Base-by-base conservation (phyloP, 1,140 invertebrate genomes). In the Aphelenchoides avenae region DNA sequence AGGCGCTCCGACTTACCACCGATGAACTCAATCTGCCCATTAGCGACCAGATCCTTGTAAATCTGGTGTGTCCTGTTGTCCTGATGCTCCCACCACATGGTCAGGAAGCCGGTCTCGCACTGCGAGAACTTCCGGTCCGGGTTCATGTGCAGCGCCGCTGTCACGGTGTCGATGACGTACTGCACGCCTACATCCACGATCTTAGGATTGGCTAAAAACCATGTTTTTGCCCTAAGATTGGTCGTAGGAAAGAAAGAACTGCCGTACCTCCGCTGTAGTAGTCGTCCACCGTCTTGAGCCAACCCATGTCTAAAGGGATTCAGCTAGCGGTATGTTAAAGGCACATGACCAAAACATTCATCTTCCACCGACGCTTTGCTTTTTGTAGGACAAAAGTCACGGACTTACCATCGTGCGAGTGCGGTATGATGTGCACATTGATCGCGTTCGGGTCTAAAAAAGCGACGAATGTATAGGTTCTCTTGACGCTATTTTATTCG, bases 211-310 rank as follows among this genome's bases (percentile, higher is more conserved):
- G n/a, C n/a, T n/a, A n/a, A n/a, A n/a, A n/a, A n/a, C n/a, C n/a
- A n/a, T n/a, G n/a, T n/a, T n/a, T n/a, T n/a, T n/a, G n/a, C n/a
- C n/a, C n/a, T n/a, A n/a, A n/a, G 53, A n/a, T n/a, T n/a, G n/a
- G n/a, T n/a, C n/a, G n/a, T n/a, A n/a, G n/a, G n/a, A n/a, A n/a
- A n/a, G n/a, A n/a, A n/a, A n/a, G n/a, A n/a, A n/a, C n/a, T n/a
- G n/a, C n/a, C n/a, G n/a, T n/a, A 78, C 77, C 83, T 69, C 88
- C 88, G 78, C 85, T 89, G 70, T 86, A 93, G 78, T 93, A 93
- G 71, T 93, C 87, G 76, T 92, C 89, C 0, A 91, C 57, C 6
- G 57, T 59, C 47, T 58, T 58, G n/a, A 61, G 22, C 57, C 57
- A 58, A 22, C 57, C 57, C 57, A 58, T 4, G 42, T 57, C 54